Evolutionary conservation across 2,113 vertebrate genomes (phyloP).

Genomic region (Fregetta grallaria): DNA sequence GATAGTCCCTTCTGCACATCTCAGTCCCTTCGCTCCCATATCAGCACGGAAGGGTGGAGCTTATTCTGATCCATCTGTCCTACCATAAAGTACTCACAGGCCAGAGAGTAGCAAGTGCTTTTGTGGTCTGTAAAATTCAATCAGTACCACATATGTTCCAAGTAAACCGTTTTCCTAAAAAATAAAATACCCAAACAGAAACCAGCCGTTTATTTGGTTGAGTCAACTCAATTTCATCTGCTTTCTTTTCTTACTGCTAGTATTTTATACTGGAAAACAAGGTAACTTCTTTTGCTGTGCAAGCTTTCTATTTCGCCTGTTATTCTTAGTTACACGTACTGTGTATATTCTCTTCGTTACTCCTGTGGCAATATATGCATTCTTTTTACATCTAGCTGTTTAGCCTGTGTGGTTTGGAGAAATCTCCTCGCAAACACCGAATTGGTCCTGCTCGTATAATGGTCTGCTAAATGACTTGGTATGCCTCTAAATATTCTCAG

Average conservation of each 20-base stretch:
- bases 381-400: neutral
- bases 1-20: neutral
- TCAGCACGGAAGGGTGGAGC: neutral
- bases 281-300: neutral
- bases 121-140: neutral
- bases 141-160: neutral
- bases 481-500: neutral
- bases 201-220: neutral
- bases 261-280: neutral
- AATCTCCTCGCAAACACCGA: neutral
- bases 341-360: neutral
- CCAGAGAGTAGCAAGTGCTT: neutral
- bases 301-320: neutral
- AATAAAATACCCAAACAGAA: neutral
- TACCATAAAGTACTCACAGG: neutral
- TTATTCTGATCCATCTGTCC: neutral
- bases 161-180: neutral
- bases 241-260: neutral
- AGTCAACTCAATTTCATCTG: neutral
- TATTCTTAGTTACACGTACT: neutral
- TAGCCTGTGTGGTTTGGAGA: slow-evolving; percentile 9
- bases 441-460: neutral
- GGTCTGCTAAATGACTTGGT: neutral
- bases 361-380: neutral
- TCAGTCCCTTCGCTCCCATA: neutral